These are phyloP conservation scores for Vanessa cardui DNA, from an alignment of 2,888 invertebrate genomes.

Conservation along the genomic window DNA sequence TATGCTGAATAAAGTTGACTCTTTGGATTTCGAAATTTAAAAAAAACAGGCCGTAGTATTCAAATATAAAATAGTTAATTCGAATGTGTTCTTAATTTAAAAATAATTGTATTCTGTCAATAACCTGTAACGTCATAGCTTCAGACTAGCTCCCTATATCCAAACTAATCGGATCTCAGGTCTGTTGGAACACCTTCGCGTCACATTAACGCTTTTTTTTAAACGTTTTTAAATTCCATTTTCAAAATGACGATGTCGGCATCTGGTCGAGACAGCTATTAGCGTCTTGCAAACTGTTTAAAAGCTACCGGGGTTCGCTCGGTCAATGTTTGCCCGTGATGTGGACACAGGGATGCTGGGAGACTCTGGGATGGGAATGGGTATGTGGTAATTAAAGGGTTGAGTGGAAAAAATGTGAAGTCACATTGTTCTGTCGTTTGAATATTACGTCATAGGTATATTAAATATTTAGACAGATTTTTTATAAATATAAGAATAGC, in stretches of 20 bases:
- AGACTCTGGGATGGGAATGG: conserved; percentile 29
- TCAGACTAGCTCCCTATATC: neutral
- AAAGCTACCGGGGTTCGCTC: conserved; percentile 78
- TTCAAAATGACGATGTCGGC: conserved; percentile 46
- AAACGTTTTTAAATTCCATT: conserved; percentile 18
- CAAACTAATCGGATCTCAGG: conserved; percentile 1
- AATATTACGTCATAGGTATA: neutral
- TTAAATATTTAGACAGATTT: neutral
- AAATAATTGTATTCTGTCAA: too few relatives aligned
- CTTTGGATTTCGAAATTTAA: too few relatives aligned
- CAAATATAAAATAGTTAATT: too few relatives aligned
- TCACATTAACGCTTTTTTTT: conserved; percentile 36
- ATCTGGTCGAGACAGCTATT: conserved; percentile 71
- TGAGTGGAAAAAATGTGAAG: conserved; percentile 24
- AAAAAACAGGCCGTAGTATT: too few relatives aligned
- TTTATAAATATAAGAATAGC: too few relatives aligned
- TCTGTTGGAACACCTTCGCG: conserved; percentile 13
- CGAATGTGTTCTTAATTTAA: too few relatives aligned
- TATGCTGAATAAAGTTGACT: too few relatives aligned
- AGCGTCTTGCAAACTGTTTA: conserved; percentile 71
- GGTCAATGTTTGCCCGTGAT: conserved; percentile 64
- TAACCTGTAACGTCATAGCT: neutral
- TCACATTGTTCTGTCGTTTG: conserved; percentile 22
- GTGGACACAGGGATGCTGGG: conserved; percentile 34
- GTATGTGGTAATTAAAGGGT: conserved; percentile 31